Base-by-base conservation (phyloP, 2,888 invertebrate species). In the Chymomyza amoena region DNA sequence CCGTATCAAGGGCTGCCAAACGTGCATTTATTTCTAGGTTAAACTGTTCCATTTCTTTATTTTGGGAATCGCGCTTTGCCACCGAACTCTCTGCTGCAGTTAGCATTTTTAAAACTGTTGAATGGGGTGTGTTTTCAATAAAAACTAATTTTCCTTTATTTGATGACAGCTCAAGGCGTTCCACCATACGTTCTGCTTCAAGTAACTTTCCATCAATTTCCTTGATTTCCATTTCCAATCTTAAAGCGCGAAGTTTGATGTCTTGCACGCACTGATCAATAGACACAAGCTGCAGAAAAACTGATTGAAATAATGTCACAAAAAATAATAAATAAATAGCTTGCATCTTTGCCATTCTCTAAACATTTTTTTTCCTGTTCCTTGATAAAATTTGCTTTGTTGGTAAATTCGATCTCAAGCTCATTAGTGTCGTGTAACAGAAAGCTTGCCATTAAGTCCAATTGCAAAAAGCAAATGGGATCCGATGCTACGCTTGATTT, bases 361-460 rank as follows among this genome's bases (percentile, higher is more conserved):
- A 73, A 6, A 13, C 69, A 68, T 2, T 10, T 45, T 0, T 15
- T 10, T 18, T 86, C 83, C 7, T 77, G 80, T 9, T 80, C 80
- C 4, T 32, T 70, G 6, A 79, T 16, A 20, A 79, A 83, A 6
- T 68, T 9, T 28, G 73, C 15, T 66, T 89, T 83, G 1, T 4
- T 66, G 1, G 75, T 52, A 54, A 88, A 89, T 15, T 84, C 79
- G 0, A 13, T 18, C 13, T 60, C 56, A 0, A 83, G n/a, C 50
- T 89, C 80, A 7, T 75, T 60, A 0, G 76, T 70, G 20, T 86
- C 86, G 1, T 69, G 68, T 6, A 72, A 20, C 20, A 89, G 72
- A 56, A 75, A 39, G 25, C 74, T 69, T 2, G 75, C 60, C 45
- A 89, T 16, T 28, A 80, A 57, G 10, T 86, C 80, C 3, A 89